Evolutionary conservation across 2,888 invertebrate genomes (phyloP).

Genomic region (Epinotia brunnichana): DNA sequence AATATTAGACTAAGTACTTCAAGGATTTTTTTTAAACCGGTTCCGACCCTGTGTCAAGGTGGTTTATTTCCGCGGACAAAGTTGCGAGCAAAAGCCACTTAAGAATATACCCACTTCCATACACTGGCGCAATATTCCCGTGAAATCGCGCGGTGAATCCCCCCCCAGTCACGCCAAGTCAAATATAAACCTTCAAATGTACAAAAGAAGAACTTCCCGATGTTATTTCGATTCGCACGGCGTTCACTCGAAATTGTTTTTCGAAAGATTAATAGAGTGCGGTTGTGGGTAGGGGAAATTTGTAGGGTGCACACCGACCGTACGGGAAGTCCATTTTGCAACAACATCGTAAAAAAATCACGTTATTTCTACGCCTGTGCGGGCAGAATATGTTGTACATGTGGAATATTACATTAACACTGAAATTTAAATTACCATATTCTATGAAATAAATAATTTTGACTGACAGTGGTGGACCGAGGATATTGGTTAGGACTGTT

Average conservation of each 20-base stretch:
- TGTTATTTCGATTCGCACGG: slow-evolving; percentile 30
- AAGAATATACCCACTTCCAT: background rate
- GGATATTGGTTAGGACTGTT: too few relatives aligned
- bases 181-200: slow-evolving; percentile 30
- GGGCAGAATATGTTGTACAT: too few relatives aligned
- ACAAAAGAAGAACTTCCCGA: slow-evolving; percentile 30
- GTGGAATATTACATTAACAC: too few relatives aligned
- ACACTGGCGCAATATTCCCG: slow-evolving; percentile 11
- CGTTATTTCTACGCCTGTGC: too few relatives aligned
- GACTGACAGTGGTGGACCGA: too few relatives aligned
- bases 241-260: slow-evolving; percentile 37
- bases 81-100: too few relatives aligned
- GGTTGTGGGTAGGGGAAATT: slow-evolving; percentile 24
- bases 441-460: too few relatives aligned
- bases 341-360: too few relatives aligned
- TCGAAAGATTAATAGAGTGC: slow-evolving; percentile 40
- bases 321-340: background rate
- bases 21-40: too few relatives aligned
- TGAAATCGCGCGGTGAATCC: slow-evolving; percentile 9
- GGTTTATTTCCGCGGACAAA: background rate
- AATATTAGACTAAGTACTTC: too few relatives aligned
- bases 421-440: too few relatives aligned
- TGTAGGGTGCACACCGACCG: slow-evolving; percentile 21
- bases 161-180: slow-evolving; percentile 28
- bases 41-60: too few relatives aligned